A percentile compares a stretch with the other conserved stretches of the same genome.
Conservation (phyloP, 2,797 vertebrate genomes). For the Pampus argenteus region DNA sequence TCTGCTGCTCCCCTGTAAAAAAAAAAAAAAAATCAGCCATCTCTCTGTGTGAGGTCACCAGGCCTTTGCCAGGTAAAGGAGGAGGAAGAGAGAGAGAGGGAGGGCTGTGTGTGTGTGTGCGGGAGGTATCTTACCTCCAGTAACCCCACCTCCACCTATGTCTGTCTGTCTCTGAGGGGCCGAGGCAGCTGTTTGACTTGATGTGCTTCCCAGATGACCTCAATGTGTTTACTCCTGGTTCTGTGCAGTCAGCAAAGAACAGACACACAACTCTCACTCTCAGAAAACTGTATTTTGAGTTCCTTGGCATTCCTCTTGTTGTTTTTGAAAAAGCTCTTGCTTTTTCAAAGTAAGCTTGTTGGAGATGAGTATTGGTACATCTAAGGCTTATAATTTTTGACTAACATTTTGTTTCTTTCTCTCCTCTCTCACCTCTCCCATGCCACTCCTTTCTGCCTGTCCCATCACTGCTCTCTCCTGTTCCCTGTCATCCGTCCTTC, state of each 20-base stretch:
- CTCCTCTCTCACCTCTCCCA: not conserved
- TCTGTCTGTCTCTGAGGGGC: conserved; percentile 43
- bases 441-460: conserved; percentile 61
- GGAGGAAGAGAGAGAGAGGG: conserved; percentile 4
- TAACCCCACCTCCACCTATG: conserved; percentile 58
- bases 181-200: conserved; percentile 71
- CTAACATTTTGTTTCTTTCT: conserved; percentile 23
- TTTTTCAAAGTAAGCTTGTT: conserved; percentile 33
- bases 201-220: conserved; percentile 74
- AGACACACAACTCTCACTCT: conserved; percentile 25
- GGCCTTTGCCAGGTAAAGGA: conserved; percentile 35
- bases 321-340: conserved; percentile 27
- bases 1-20: conserved; percentile 18
- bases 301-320: conserved; percentile 39
- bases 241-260: conserved; percentile 56
- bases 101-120: not conserved
- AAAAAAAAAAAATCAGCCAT: conserved; percentile 10
- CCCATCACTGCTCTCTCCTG: not conserved
- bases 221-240: conserved; percentile 63
- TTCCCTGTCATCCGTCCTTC: not conserved
- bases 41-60: conserved; percentile 32
- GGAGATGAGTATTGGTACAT: conserved; percentile 21
- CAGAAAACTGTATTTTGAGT: conserved; percentile 34
- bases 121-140: conserved; percentile 43
- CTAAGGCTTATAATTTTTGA: not conserved